Evolutionary conservation across 2,113 vertebrate genomes (phyloP), one percentile per base, ranked within the genome.

Genomic region (Gymnorhina tibicen): DNA sequence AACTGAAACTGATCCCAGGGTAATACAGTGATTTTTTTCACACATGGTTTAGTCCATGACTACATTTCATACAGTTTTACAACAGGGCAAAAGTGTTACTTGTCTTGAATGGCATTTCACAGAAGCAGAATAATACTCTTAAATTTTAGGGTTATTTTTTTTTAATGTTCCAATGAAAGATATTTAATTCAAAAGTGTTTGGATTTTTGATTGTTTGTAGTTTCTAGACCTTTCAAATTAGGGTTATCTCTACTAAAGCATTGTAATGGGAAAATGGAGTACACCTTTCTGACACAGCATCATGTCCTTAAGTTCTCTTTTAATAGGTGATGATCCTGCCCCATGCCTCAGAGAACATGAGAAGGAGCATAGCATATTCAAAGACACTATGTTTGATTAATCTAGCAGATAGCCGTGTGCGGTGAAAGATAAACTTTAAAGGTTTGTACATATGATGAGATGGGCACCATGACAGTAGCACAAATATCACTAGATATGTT

Each of bases 211-310:
- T 64, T 73, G 2, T 17, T 49, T 60, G 23, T 35, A 28, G 3
- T 60, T 64, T 53, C 21, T 47, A 33, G 21, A 56, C 41, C 4
- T 59, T 69, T 74, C 4, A 47, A 39, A 22, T 24, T 39, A 56
- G 2, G 15, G 3, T 0, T 6, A 0, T 79, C 55, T 85, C 23
- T 73, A 35, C 7, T 47, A 17, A 14, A 35, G 6, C 16, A 13
- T 79, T 12, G 49, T 10, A 16, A 15, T 11, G 3, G 24, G 37
- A 80, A 64, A 77, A 55, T 5, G 35, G 5, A 83, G 3, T 24
- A 64, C 19, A 52, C 1, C 13, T 72, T 68, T 27, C 19, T 80
- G 19, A 19, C 6, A 6, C 1, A 20, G 4, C 2, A 13, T 21
- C 16, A 11, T 8, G 27, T 52, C 14, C 58, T 59, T 32, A 59